These are phyloP conservation scores for Exephanes ischioxanthus DNA, from an alignment of 2,888 invertebrate species.

Conservation along the genomic window DNA sequence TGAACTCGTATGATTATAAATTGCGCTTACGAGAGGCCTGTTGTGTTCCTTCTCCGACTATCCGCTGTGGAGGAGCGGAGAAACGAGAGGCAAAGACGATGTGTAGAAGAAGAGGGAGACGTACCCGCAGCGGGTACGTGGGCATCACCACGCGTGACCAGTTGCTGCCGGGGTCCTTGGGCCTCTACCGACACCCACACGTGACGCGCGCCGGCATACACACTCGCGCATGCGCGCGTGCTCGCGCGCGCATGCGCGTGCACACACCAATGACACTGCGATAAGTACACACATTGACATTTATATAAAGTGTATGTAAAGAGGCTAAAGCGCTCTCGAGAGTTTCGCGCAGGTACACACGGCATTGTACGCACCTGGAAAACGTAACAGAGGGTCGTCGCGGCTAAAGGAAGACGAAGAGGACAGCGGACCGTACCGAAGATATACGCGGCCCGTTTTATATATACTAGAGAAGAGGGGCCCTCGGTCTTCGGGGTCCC, in stretches of 20 bases:
- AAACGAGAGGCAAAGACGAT: constrained; percentile 34
- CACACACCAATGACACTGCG: constrained; percentile 15
- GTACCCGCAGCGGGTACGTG: constrained; percentile 65
- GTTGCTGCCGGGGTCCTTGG: constrained; percentile 70
- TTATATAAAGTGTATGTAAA: constrained; percentile 38
- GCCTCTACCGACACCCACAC: constrained; percentile 69
- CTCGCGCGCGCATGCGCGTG: neutral
- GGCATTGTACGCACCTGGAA: constrained; percentile 69
- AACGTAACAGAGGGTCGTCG: constrained; percentile 67
- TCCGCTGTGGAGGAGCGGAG: constrained; percentile 45
- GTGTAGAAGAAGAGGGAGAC: constrained; percentile 24
- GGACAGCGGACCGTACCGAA: constrained; percentile 32
- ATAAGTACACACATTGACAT: constrained; percentile 33
- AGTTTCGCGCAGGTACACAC: constrained; percentile 57
- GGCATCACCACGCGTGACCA: constrained; percentile 72
- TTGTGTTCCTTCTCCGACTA: constrained; percentile 48
- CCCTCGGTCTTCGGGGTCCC: constrained; percentile 68
- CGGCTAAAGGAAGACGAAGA: constrained; percentile 50
- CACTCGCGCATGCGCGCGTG: neutral
- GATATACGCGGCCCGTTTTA: constrained; percentile 66
- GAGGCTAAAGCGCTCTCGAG: constrained; percentile 47
- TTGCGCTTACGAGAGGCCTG: constrained; percentile 74
- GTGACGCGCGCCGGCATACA: constrained; percentile 60
- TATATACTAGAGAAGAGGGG: constrained; percentile 65
- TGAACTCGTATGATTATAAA: constrained; percentile 80